Evolutionary conservation across 2,113 vertebrate genomes (phyloP), one percentile per base, ranked within the genome.

Genomic region (Pholis gunnellus): DNA sequence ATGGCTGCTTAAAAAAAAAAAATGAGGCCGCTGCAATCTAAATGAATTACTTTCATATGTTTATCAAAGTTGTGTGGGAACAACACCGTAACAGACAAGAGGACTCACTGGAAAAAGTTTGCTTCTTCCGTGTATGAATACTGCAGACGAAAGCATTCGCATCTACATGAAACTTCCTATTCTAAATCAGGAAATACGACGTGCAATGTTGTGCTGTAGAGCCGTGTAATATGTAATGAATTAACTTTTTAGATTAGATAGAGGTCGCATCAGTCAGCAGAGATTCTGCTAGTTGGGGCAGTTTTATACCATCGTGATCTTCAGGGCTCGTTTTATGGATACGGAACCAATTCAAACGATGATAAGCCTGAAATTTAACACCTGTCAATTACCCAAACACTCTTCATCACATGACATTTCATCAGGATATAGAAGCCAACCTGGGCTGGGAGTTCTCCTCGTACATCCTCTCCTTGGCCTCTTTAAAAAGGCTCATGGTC

Each of bases 381-480:
- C 59, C 36, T 50, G 54, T 61, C 50, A 22, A 40, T 34, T 27
- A 48, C 40, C 52, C 67, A 80, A 61, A 78, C 50, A 60, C 54
- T 6, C 34, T 34, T 34, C 34, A 34, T 34, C 34, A 34, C 34
- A 5, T 3, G 4, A 42, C 2, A 17, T 31, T 27, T 56, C 15
- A 25, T 20, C 9, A 17, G 29, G 46, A 36, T 27, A 8, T 42
- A 25, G 9, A 11, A 9, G 7, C 68, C 46, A 61, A 95, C 98
- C 98, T 98, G 75, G 97, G 98, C 91, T 99, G 98, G 6, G 98
- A 99, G 91, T 99, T 99, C 94, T 99, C 98, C 91, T 99, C 98
- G 1, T 97, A 99, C 98, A 99, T 99, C 89, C 97, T 88, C 61
- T 99, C 98, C 73, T 99, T 99, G 29, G 98, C 98, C 73, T 99